Evolutionary conservation across 2,888 invertebrate genomes (phyloP).

Genomic region (Hartigia nigra): DNA sequence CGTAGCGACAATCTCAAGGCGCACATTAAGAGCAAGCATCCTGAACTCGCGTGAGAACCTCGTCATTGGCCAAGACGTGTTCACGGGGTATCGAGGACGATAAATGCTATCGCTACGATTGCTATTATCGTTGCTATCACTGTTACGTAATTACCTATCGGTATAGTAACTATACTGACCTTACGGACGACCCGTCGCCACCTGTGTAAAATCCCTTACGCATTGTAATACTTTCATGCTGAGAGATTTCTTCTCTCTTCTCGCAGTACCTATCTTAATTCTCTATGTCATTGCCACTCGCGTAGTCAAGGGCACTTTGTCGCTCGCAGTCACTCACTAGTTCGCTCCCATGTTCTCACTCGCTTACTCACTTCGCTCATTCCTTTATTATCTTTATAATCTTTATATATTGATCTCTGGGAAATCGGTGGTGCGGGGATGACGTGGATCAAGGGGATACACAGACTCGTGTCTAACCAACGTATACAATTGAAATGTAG

Average conservation of each 20-base stretch:
- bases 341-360: neutral
- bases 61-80: neutral
- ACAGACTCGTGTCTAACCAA: neutral
- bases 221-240: neutral
- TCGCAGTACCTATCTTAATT: neutral
- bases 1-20: slow-evolving; percentile 77
- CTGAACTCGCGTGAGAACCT: slow-evolving; percentile 22
- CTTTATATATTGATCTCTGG: neutral
- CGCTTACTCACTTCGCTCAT: neutral
- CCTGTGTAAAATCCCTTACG: neutral
- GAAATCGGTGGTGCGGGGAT: neutral
- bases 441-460: neutral
- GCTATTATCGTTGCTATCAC: neutral
- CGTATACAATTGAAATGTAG: neutral
- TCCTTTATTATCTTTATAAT: neutral
- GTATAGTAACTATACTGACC: neutral
- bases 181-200: neutral
- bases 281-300: neutral
- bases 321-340: neutral
- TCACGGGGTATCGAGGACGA: neutral
- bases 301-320: neutral
- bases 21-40: slow-evolving; percentile 75
- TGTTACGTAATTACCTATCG: neutral
- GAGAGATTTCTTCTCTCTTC: neutral
- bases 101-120: no score